Evolutionary conservation across 2,797 vertebrate genomes (phyloP), one percentile per base, ranked within the genome.

Genomic region (Aphelocoma californica): DNA sequence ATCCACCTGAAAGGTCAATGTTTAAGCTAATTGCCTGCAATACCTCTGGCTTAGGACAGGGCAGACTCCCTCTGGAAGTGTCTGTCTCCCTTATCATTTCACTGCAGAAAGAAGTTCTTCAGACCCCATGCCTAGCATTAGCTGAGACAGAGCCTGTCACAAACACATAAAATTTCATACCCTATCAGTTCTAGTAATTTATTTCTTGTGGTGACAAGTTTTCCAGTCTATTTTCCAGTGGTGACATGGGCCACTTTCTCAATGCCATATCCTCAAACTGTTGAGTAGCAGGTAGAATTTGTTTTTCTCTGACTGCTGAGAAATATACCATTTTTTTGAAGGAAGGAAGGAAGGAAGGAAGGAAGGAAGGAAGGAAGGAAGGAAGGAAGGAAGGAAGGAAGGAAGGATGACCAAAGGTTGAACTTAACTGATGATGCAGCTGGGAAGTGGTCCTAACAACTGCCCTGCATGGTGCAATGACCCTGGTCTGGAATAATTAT

Each of bases 11-110:
- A 69, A 86, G 38, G 87, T 80, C 2, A 5, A n/a, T 47, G 50
- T 80, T 92, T 70, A 61, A 96, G 82, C 87, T 92, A 86, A 95
- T 72, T 95, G 72, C 80, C 72, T 95, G 74, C 45, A 86, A 58
- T 69, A 54, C 47, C 31, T 83, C 85, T 92, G 85, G 77, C 69
- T 92, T 62, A 58, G 80, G 72, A 75, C 44, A 65, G 51, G 65
- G 38, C 51, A 94, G 31, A 82, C 16, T 89, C 79, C 85, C 72
- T 81, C 86, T 90, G 61, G 75, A 96, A 86, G 65, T 29, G 36
- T 69, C 82, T 88, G 61, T 78, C 58, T 92, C 48, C 57, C 80
- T 91, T 94, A 90, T 71, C 87, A 69, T 56, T 88, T 65, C 66
- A 31, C 54, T 86, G 54, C 80, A 90, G 61, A 83, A 94, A 62